Evolutionary conservation across 1,140 invertebrate genomes (phyloP).

Genomic region (Wasmannia auropunctata): DNA sequence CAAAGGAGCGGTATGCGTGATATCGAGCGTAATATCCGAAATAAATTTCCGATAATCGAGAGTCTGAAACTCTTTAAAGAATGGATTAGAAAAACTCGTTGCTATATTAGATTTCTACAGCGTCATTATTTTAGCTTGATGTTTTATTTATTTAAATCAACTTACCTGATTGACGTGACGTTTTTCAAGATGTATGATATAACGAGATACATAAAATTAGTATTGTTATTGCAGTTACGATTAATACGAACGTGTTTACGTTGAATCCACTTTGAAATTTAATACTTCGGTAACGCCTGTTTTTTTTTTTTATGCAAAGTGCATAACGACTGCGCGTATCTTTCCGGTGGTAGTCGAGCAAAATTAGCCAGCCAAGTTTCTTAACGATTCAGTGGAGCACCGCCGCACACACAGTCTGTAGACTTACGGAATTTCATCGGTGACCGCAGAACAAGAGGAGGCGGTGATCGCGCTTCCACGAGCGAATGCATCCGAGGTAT

Average conservation of each 20-base stretch:
- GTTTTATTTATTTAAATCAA: neutral
- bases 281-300: neutral
- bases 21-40: conserved; percentile 49
- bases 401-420: conserved; percentile 54
- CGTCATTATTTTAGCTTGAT: neutral
- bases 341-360: neutral
- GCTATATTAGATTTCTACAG: neutral
- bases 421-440: conserved; percentile 69
- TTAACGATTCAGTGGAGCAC: conserved; percentile 48
- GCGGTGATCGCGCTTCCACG: conserved; percentile 68
- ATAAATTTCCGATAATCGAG: conserved; percentile 50
- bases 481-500: conserved; percentile 65
- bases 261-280: neutral
- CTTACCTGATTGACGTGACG: no score
- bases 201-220: neutral
- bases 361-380: conserved; percentile 60
- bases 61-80: conserved; percentile 14
- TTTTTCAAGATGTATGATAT: neutral
- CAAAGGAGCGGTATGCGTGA: conserved; percentile 24
- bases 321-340: neutral
- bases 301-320: neutral
- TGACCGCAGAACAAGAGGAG: conserved; percentile 69
- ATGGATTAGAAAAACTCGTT: conserved; percentile 16
- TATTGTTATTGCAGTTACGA: neutral
- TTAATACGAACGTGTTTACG: neutral